Conservation (phyloP, 2,113 vertebrate species). For the Sinocyclocheilus anophthalmus region DNA sequence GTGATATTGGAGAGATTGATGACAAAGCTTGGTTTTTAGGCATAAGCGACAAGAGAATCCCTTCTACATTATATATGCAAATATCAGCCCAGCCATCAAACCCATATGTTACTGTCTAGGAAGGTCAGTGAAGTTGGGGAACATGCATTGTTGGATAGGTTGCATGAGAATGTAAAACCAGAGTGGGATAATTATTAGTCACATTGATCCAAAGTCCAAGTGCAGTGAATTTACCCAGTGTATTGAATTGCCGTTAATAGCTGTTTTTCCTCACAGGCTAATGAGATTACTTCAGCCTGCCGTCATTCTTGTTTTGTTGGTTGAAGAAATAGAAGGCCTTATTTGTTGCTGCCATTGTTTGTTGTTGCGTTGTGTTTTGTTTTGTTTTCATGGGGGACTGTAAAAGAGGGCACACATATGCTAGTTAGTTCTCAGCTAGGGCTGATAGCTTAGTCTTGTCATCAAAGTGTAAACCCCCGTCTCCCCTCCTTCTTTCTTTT, state of each 20-base stretch:
- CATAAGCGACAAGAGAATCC: constrained; percentile 61
- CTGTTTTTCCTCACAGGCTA: constrained; percentile 56
- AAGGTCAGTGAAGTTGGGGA: constrained; percentile 57
- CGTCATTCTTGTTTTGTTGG: constrained; percentile 59
- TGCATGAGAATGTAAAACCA: background rate
- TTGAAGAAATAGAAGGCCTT: constrained; percentile 48
- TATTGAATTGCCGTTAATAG: constrained; percentile 54
- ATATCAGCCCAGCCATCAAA: constrained; percentile 60
- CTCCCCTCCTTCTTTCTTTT: constrained; percentile 35
- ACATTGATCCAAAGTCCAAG: constrained; percentile 18
- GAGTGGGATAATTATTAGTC: constrained; percentile 9
- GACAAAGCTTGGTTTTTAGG: constrained; percentile 64
- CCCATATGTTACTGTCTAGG: constrained; percentile 74
- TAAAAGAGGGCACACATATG: constrained; percentile 52
- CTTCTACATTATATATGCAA: constrained; percentile 52
- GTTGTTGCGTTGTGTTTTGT: constrained; percentile 55
- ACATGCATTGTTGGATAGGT: constrained; percentile 35
- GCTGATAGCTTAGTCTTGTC: constrained; percentile 68
- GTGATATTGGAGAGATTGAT: constrained; percentile 72
- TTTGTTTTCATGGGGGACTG: constrained; percentile 57
- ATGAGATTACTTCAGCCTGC: constrained; percentile 60
- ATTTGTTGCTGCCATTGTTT: constrained; percentile 23
- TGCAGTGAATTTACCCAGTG: constrained; percentile 45
- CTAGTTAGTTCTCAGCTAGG: constrained; percentile 60
- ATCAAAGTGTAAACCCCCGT: constrained; percentile 67